Evolutionary conservation across 2,797 vertebrate genomes (phyloP).

Genomic region (Danio jaintianensis): DNA sequence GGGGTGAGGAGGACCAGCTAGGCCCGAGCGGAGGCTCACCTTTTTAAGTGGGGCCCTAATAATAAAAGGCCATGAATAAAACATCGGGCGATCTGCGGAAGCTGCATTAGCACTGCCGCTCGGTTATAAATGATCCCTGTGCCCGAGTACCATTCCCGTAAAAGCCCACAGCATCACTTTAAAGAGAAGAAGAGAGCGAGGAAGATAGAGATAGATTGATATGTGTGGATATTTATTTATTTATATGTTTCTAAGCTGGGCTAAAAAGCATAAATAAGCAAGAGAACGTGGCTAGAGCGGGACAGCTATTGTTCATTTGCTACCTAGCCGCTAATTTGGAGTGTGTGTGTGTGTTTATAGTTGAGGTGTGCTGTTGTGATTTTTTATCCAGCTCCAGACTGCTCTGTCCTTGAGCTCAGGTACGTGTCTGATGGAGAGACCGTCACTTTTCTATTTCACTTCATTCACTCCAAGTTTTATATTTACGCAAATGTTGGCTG

Average conservation of each 20-base stretch:
- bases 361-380: constrained; percentile 38
- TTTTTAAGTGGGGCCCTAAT: constrained; percentile 88
- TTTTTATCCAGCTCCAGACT: constrained; percentile 49
- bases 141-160: constrained; percentile 82
- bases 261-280: constrained; percentile 77
- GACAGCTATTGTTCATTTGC: constrained; percentile 74
- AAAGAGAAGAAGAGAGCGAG: constrained; percentile 72
- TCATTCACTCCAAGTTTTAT: constrained; percentile 25
- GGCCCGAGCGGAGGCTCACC: constrained; percentile 79
- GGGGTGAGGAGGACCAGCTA: constrained; percentile 73
- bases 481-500: constrained; percentile 18
- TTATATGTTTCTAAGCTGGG: constrained; percentile 74
- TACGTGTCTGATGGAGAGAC: constrained; percentile 48
- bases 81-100: constrained; percentile 79
- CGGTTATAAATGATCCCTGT: constrained; percentile 86
- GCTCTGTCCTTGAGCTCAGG: constrained; percentile 57
- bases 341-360: constrained; percentile 33
- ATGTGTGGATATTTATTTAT: constrained; percentile 81
- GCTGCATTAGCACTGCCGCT: constrained; percentile 82
- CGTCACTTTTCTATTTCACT: constrained; percentile 14
- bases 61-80: constrained; percentile 89
- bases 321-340: constrained; percentile 59
- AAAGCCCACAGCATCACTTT: constrained; percentile 85
- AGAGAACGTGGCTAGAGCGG: constrained; percentile 66
- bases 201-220: constrained; percentile 63